Conservation (phyloP, 2,888 invertebrate genomes). For the Ernsta delagoae region DNA sequence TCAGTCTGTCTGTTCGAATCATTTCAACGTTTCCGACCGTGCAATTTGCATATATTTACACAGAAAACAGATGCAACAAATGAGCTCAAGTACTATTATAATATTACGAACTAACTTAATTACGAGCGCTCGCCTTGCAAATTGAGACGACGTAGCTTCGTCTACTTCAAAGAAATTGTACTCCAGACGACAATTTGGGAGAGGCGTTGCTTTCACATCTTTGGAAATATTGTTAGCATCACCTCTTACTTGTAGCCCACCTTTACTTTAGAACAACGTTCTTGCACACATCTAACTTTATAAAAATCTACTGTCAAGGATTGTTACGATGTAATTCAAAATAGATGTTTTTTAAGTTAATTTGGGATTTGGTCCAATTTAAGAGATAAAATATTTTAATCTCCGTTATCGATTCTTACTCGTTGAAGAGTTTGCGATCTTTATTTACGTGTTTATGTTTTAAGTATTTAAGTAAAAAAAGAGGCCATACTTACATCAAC, state of each 20-base stretch:
- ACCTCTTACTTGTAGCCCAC: neutral
- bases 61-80: constrained; percentile 38
- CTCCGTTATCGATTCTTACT: no score
- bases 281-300: no score
- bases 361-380: no score
- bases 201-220: constrained; percentile 13
- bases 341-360: no score
- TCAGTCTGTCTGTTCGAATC: constrained; percentile 27
- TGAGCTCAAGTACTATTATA: constrained; percentile 35
- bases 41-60: constrained; percentile 36
- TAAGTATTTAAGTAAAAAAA: neutral
- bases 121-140: constrained; percentile 35
- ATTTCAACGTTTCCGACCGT: constrained; percentile 27
- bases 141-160: constrained; percentile 33
- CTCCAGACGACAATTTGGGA: constrained; percentile 21
- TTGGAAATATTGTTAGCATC: constrained; percentile 6
- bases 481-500: constrained; percentile 90
- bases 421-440: no score
- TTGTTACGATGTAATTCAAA: no score
- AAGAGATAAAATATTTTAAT: no score
- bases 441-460: no score
- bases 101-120: constrained; percentile 36
- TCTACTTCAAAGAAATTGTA: constrained; percentile 30
- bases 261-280: neutral
- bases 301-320: no score